Evolutionary conservation across 2,113 vertebrate genomes (phyloP).

Genomic region (Cyanoderma ruficeps): DNA sequence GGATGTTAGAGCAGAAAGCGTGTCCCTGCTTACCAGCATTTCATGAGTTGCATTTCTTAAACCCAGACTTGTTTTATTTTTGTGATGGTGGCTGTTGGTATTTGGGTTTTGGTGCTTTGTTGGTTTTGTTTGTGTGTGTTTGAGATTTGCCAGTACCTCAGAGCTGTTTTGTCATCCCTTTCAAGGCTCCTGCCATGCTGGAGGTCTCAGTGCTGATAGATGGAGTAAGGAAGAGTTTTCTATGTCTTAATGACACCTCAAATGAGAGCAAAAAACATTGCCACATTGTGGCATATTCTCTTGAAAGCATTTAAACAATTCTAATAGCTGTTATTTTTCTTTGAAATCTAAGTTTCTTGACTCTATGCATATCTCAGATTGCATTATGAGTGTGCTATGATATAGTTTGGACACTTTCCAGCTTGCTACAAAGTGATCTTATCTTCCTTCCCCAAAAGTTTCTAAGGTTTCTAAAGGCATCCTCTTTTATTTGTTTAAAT

Average conservation of each 20-base stretch:
- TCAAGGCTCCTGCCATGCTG: background rate
- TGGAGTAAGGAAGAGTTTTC: background rate
- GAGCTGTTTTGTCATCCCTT: background rate
- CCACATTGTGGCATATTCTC: background rate
- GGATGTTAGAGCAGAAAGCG: background rate
- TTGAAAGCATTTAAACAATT: background rate
- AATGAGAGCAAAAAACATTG: background rate
- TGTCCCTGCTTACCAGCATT: background rate
- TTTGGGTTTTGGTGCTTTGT: background rate
- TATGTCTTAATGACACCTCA: background rate
- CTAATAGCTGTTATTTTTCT: background rate
- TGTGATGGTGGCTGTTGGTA: background rate
- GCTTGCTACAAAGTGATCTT: background rate
- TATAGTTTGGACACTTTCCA: background rate
- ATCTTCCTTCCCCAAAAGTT: background rate
- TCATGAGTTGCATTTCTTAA: background rate
- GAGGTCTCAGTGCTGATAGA: background rate
- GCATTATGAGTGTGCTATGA: background rate
- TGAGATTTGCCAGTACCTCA: background rate
- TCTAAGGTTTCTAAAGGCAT: background rate
- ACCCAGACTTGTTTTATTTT: background rate
- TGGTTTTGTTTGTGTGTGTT: background rate
- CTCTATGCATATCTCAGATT: background rate
- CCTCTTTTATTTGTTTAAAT: slow-evolving; percentile 6
- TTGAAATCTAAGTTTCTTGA: background rate